Percentiles rank a stretch among this genome's conserved stretches.
Evolutionary conservation across 2,797 vertebrate species (phyloP).

Genomic region (Gallinago stenura): DNA sequence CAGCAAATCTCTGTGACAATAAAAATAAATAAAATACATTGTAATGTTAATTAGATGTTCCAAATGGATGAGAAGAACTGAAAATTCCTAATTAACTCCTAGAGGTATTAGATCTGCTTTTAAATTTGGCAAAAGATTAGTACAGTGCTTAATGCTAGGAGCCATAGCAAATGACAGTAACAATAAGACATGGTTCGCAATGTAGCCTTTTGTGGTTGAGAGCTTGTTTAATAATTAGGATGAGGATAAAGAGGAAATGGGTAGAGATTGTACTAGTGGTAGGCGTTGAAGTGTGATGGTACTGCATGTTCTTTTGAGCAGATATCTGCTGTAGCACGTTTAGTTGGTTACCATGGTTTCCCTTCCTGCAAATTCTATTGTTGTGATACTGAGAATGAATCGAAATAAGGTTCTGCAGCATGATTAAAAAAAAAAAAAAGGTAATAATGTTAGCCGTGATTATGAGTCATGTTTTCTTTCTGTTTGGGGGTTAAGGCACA

Average conservation of each 20-base stretch:
- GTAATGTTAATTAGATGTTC: conserved; percentile 48
- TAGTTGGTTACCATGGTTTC: conserved; percentile 84
- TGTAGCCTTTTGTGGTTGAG: conserved; percentile 56
- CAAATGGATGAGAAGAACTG: conserved; percentile 40
- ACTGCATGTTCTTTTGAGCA: conserved; percentile 80
- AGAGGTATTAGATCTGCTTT: conserved; percentile 56
- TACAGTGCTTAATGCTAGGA: conserved; percentile 17
- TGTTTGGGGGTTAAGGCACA: neutral
- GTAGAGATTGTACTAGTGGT: conserved; percentile 71
- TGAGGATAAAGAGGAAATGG: conserved; percentile 67
- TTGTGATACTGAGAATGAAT: conserved; percentile 74
- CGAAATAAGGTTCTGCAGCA: conserved; percentile 70
- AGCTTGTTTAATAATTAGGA: conserved; percentile 72
- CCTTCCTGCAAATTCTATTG: conserved; percentile 77
- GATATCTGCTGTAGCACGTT: conserved; percentile 76
- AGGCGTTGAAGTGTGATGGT: conserved; percentile 75
- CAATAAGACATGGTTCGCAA: conserved; percentile 28
- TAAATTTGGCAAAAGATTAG: conserved; percentile 41
- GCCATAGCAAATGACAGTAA: conserved; percentile 34
- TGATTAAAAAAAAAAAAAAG: conserved; percentile 48
- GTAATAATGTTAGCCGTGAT: conserved; percentile 48
- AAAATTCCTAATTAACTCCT: conserved; percentile 60
- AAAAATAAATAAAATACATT: conserved; percentile 14
- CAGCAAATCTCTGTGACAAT: conserved; percentile 1
- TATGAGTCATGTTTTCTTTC: conserved; percentile 44